Evolutionary conservation across 2,113 vertebrate species (phyloP).

Genomic region (Phalacrocorax brasilianus): DNA sequence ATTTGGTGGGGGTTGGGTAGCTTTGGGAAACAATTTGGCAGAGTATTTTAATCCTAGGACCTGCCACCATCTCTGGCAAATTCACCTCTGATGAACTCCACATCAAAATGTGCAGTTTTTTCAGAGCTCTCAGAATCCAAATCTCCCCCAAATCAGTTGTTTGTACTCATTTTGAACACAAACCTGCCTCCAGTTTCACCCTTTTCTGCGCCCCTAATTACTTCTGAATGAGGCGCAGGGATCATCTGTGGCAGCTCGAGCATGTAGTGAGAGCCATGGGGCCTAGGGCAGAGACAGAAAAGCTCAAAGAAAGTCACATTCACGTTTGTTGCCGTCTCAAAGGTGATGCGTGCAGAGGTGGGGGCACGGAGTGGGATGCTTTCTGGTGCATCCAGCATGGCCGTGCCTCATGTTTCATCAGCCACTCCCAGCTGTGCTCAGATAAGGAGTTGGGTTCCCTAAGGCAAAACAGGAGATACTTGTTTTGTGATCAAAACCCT

Average conservation of each 20-base stretch:
- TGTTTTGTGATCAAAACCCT: neutral
- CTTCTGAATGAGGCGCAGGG: neutral
- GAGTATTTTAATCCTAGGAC: neutral
- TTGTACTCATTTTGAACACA: neutral
- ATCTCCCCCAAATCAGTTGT: neutral
- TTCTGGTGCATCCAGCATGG: neutral
- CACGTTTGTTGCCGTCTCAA: neutral
- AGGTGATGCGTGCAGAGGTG: rapidly evolving
- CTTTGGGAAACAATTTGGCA: neutral
- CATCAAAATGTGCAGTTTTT: neutral
- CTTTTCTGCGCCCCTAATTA: neutral
- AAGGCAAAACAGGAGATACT: neutral
- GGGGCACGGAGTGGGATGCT: rapidly evolving
- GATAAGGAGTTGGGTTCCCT: neutral
- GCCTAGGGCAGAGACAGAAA: neutral
- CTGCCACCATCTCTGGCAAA: neutral
- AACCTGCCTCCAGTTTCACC: neutral
- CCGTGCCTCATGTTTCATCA: neutral
- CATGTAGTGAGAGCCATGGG: neutral
- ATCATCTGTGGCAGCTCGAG: neutral
- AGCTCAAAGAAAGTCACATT: neutral
- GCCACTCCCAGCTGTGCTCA: neutral
- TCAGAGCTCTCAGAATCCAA: neutral
- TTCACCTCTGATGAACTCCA: neutral
- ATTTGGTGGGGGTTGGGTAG: neutral